These are phyloP conservation scores for Etheostoma perlongum DNA, from an alignment of 2,797 vertebrate genomes.

Conservation along the genomic window DNA sequence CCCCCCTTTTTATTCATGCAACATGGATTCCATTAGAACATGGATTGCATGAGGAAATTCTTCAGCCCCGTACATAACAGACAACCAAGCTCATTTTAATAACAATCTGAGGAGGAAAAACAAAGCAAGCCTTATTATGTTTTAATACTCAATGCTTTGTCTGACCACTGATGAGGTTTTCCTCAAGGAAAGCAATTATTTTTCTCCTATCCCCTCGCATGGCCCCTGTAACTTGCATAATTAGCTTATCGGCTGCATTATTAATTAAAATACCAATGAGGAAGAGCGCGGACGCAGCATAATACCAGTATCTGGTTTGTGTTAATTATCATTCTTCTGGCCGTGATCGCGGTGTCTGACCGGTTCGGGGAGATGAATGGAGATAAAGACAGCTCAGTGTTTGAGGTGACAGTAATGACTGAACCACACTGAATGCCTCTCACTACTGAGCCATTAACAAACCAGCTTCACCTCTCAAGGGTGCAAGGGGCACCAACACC, in stretches of 20 bases:
- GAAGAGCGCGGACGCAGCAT: constrained; percentile 74
- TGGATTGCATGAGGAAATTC: constrained; percentile 54
- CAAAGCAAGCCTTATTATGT: constrained; percentile 76
- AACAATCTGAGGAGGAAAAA: constrained; percentile 77
- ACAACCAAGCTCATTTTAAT: constrained; percentile 76
- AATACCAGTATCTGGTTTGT: constrained; percentile 70
- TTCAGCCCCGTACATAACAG: constrained; percentile 45
- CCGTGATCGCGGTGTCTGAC: constrained; percentile 58
- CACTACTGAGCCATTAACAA: constrained; percentile 27
- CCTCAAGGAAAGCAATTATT: constrained; percentile 86
- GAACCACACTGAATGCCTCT: constrained; percentile 33
- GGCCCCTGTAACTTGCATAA: constrained; percentile 84
- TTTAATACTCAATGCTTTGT: constrained; percentile 83
- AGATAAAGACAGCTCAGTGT: constrained; percentile 62
- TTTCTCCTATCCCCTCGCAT: constrained; percentile 69
- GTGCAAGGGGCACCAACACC: constrained; percentile 10
- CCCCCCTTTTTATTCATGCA: constrained; percentile 42
- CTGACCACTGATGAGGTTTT: constrained; percentile 78
- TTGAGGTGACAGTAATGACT: constrained; percentile 58
- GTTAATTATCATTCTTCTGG: constrained; percentile 83
- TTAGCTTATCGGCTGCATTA: constrained; percentile 85
- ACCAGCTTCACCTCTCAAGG: constrained; percentile 4
- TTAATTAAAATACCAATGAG: constrained; percentile 85
- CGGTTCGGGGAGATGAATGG: constrained; percentile 41
- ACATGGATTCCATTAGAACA: constrained; percentile 58